Evolutionary conservation across 2,888 invertebrate genomes (phyloP).

Genomic region (Himalopsyche tibetana): DNA sequence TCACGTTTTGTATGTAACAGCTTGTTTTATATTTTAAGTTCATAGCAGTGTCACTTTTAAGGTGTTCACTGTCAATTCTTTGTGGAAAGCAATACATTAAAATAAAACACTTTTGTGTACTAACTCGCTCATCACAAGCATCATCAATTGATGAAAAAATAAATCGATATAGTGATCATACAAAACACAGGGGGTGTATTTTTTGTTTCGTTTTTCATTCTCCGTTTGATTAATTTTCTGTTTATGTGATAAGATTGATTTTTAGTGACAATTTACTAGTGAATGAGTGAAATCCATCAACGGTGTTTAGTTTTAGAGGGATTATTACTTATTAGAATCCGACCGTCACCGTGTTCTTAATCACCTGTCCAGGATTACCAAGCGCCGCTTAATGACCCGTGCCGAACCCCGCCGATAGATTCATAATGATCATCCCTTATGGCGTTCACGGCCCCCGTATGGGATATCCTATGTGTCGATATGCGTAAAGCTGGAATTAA

Average conservation of each 20-base stretch:
- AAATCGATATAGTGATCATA: too few species aligned
- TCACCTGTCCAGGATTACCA: conserved; percentile 38
- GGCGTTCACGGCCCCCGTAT: conserved; percentile 35
- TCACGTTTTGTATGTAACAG: background rate
- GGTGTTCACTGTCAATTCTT: too few species aligned
- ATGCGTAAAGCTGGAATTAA: conserved; percentile 27
- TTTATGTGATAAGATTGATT: background rate
- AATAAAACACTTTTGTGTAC: too few species aligned
- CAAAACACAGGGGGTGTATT: too few species aligned
- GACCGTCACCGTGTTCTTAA: conserved; percentile 28
- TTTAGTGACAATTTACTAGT: background rate
- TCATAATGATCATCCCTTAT: conserved; percentile 42
- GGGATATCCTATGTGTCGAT: conserved; percentile 21
- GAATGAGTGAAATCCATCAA: background rate
- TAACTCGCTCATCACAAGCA: too few species aligned
- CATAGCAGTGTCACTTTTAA: too few species aligned
- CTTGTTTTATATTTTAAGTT: too few species aligned
- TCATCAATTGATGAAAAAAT: too few species aligned
- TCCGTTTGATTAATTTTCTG: background rate
- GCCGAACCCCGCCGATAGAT: conserved; percentile 31
- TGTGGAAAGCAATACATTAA: too few species aligned
- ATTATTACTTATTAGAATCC: conserved; percentile 4
- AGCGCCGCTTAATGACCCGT: conserved; percentile 26
- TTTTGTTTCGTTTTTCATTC: background rate
- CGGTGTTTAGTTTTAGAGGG: background rate